phyloP scores from a whole-genome alignment of 2,888 invertebrate species.

The Scaptomyza cyrtandrae region DNA sequence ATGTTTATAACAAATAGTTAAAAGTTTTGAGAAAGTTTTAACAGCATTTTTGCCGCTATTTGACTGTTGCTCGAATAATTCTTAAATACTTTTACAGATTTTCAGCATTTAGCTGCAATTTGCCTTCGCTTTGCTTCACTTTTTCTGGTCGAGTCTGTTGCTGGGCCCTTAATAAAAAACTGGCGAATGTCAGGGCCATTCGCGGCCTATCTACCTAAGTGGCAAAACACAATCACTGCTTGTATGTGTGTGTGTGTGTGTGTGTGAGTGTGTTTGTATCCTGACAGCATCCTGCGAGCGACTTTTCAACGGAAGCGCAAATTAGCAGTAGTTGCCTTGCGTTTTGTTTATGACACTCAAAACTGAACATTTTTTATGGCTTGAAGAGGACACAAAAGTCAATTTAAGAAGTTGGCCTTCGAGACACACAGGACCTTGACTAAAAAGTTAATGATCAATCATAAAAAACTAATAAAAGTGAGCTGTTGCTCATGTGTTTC shows the following conservation, averaged over 20 bases:
- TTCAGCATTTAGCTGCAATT: constrained; percentile 62
- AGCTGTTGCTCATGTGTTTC: constrained; percentile 47
- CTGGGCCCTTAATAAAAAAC: constrained; percentile 65
- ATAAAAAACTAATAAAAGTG: constrained; percentile 40
- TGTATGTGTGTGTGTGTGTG: constrained; percentile 24
- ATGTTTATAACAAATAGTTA: too few relatives aligned
- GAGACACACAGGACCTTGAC: constrained; percentile 56
- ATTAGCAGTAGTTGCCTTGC: constrained; percentile 64
- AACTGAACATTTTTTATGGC: constrained; percentile 64
- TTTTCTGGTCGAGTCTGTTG: constrained; percentile 40
- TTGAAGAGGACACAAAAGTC: constrained; percentile 3
- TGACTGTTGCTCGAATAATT: not conserved
- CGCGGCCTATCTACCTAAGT: constrained; percentile 62
- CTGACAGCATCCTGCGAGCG: constrained; percentile 63
- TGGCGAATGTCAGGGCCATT: constrained; percentile 65
- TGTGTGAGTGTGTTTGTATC: constrained; percentile 39
- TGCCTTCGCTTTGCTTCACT: constrained; percentile 3
- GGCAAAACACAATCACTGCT: constrained; percentile 26
- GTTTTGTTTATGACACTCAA: constrained; percentile 62
- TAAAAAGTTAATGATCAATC: constrained; percentile 70
- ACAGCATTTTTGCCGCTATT: not conserved
- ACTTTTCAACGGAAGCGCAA: constrained; percentile 75
- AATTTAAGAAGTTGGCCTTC: constrained; percentile 33
- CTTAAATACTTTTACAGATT: constrained; percentile 16
- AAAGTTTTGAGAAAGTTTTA: too few relatives aligned